phyloP scores from a whole-genome alignment of 2,888 invertebrate species.

The Bhutanitis thaidina region DNA sequence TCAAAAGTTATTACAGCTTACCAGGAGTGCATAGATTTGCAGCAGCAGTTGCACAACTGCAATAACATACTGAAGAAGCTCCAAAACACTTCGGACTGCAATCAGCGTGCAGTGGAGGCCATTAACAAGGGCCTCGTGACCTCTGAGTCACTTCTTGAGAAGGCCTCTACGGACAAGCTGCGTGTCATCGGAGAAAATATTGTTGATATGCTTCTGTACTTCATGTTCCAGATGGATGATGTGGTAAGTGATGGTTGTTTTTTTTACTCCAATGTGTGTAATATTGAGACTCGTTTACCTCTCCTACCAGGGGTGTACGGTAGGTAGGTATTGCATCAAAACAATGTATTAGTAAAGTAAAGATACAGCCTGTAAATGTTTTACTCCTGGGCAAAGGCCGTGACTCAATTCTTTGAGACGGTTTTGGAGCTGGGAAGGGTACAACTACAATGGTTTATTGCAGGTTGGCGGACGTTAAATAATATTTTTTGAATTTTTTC shows the following conservation, averaged over 20 bases:
- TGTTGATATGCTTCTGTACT: constrained; percentile 88
- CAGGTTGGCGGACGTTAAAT: too few species aligned
- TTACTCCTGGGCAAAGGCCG: too few species aligned
- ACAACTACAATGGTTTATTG: too few species aligned
- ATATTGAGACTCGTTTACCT: too few species aligned
- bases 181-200: constrained; percentile 89
- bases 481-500: too few species aligned
- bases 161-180: constrained; percentile 90
- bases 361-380: too few species aligned
- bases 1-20: constrained; percentile 69
- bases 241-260: constrained; percentile 44
- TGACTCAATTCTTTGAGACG: too few species aligned
- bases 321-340: too few species aligned
- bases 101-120: constrained; percentile 46
- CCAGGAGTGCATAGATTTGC: constrained; percentile 92
- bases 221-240: constrained; percentile 77
- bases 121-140: constrained; percentile 51
- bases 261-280: too few species aligned
- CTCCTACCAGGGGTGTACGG: too few species aligned
- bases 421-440: too few species aligned
- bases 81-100: constrained; percentile 78
- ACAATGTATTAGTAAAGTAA: too few species aligned
- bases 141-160: constrained; percentile 68
- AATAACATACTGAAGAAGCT: constrained; percentile 87
- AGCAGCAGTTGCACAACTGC: constrained; percentile 93